Evolutionary conservation across 1,140 invertebrate species (phyloP), one percentile per base, ranked within the genome.

Genomic region (Euwallacea fornicatus): DNA sequence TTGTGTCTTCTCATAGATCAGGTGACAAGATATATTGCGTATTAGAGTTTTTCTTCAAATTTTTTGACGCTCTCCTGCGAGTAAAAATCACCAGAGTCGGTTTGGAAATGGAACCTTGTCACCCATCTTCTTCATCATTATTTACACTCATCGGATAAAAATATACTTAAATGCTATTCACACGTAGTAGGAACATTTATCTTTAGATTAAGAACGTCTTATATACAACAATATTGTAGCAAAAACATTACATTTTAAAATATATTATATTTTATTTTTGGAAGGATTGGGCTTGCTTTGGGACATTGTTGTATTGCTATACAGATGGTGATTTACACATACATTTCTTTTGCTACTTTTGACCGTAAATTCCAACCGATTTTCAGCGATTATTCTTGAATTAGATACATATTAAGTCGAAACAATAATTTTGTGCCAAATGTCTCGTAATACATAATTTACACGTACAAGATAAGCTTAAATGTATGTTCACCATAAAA

Each of bases 111-210:
- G 4, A 33, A 33, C 21, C 21, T 33, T 33, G 8, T 58, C 55
- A 11, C 55, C 56, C 3, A 50, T 13, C 46, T 50, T 66, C 42
- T 21, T 59, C 42, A 41, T 16, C n/a, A 7, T 60, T 76, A 76
- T 74, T 67, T 73, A 76, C 68, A 76, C 46, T 65, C 59, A 16
- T 54, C 46, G 59, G 59, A 75, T 66, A 76, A 74, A 75, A 71
- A 76, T 75, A 76, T 74, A 63, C 62, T 69, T 73, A 77, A 60
- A 41, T 71, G 66, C 72, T 76, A 75, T 72, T 77, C 71, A 77
- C 74, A 76, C 69, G 66, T 72, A 76, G 73, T 77, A 77, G 76
- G 76, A 77, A 77, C 76, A 77, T 77, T 76, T 75, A 77, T 76
- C 66, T 74, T 72, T 71, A 73, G 56, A 66, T 66, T 63, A 73